Base-by-base conservation (phyloP, 1,140 invertebrate genomes). In the Daktulosphaira vitifoliae region DNA sequence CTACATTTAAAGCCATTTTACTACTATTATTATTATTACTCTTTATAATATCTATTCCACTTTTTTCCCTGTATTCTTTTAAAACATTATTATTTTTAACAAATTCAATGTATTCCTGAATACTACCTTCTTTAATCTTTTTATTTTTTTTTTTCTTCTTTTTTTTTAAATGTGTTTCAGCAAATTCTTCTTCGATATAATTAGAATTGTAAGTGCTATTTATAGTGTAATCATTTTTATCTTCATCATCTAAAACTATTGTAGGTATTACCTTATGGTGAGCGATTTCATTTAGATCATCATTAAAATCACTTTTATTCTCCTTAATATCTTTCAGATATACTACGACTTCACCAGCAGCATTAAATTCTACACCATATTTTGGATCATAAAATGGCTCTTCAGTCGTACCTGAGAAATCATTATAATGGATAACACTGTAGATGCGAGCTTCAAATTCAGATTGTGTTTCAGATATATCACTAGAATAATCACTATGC, bases 41-140 rank as follows among this genome's bases (percentile, higher is more conserved):
- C 7, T 48, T 29, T 39, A 62, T 62, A 29, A 29, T 46, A 48
- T 62, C 26, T 22, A 62, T 46, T 9, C 56, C 56, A 33, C 56
- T 62, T 46, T 62, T 62, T 13, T 46, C 25, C 44, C 44, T 62
- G 16, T 62, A 62, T 11, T 62, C 56, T 33, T 62, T 18, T 33
- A 62, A 33, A 20, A 16, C 25, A 18, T 62, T n/a, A n/a, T 22
- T 46, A 15, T n/a, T 26, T 6, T 62, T 62, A 18, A 62, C 44
- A 48, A 20, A 15, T 2, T 62, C 25, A 22, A 62, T 62, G 20
- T 62, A 62, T 15, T 62, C 25, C 1, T 62, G n/a, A 8, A 62
- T 48, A 48, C 42, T 48, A 29, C 46, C 42, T 15, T 9, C 1
- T 2, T 29, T 29, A 6, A 33, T 1, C 15, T 29, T 26, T 25